Base-by-base conservation (phyloP, 2,888 invertebrate species). In the Vesta saturnalis region DNA sequence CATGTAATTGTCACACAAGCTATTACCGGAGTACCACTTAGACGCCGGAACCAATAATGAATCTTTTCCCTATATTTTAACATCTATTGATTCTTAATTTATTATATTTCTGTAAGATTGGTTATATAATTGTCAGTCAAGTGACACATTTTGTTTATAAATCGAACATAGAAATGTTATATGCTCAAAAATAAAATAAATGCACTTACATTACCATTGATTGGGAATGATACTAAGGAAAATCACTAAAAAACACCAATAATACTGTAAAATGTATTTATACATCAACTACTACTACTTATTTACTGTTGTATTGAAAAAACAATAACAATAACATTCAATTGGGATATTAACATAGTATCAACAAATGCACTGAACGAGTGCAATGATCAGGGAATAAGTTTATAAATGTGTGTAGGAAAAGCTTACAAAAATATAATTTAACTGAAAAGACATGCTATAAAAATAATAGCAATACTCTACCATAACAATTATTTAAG, bases 361-460 rank as follows among this genome's bases (percentile, higher is more conserved):
- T 67, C 61, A 67, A 69, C 69, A 69, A 69, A 69, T 63, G 69
- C 69, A 69, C 69, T 59, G 57, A 65, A 69, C 35, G 47, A 69
- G 69, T 69, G 63, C 66, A 15, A 62, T 54, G 62, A 66, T 65
- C 61, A 60, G 23, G 61, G 62, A 23, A 61, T 57, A 60, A 61
- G 56, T 49, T 69, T 57, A 56, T 56, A 65, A 69, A 69, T 47
- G 54, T 65, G 67, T 66, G 59, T 73, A 70, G 61, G 69, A 74
- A 52, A 71, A 73, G 66, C 72, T 71, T 71, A 73, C 72, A 72
- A 74, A 73, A 74, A 74, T 73, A 74, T 71, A 67, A 70, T 72
- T 72, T 68, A 68, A 72, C 72, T 60, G 63, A 64, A 73, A 63
- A 39, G 65, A 73, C 68, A 52, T 56, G 62, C 68, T 73, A 72